phyloP scores from a whole-genome alignment of 23 tunicate genomes.

The Trididemnum clinides region DNA sequence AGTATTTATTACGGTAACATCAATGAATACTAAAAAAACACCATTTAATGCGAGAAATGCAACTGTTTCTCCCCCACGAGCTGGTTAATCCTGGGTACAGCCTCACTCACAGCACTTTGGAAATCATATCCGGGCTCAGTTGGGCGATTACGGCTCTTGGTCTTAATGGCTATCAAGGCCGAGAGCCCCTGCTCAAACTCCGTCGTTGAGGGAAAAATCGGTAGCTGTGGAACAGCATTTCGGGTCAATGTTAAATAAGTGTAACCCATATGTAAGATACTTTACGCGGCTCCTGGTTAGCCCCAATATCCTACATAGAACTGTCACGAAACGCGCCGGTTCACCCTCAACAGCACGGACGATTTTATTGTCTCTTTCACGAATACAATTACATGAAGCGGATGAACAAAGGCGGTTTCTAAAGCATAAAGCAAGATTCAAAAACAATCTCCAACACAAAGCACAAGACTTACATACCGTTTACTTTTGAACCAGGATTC shows the following conservation, averaged over 20 bases:
- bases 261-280: too few relatives aligned
- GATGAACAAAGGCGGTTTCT: too few relatives aligned
- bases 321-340: too few relatives aligned
- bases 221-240: constrained; percentile 53
- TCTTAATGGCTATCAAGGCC: constrained; percentile 40
- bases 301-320: too few relatives aligned
- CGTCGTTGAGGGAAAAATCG: constrained; percentile 45
- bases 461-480: too few relatives aligned
- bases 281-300: too few relatives aligned
- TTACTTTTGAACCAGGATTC: too few relatives aligned
- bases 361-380: too few relatives aligned
- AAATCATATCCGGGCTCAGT: constrained; percentile 42
- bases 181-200: constrained; percentile 65
- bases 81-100: constrained; percentile 26
- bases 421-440: too few relatives aligned
- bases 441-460: too few relatives aligned
- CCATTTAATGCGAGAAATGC: constrained; percentile 23
- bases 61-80: constrained; percentile 12
- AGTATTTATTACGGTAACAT: constrained; percentile 7
- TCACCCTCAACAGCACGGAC: too few relatives aligned
- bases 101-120: constrained; percentile 38
- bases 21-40: not conserved
- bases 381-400: too few relatives aligned
- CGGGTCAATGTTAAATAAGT: constrained; percentile 45
- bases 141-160: constrained; percentile 47